phyloP scores from a whole-genome alignment of 2,113 vertebrate species.

The Hystrix brachyura region DNA sequence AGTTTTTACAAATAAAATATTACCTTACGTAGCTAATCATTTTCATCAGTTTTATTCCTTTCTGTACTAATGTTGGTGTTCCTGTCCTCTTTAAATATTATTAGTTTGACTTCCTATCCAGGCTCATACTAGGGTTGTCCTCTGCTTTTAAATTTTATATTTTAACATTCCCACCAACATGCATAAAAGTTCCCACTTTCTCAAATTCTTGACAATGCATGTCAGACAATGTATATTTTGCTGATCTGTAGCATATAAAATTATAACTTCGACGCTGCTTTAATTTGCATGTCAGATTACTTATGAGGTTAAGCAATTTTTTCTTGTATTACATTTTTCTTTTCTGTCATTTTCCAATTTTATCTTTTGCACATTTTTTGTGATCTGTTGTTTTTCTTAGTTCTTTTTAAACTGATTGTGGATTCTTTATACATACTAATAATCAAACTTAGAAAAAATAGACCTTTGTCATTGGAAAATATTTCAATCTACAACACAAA shows the following conservation, averaged over 20 bases:
- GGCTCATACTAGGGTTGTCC: neutral
- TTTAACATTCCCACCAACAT: neutral
- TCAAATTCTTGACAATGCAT: neutral
- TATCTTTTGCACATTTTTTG: constrained; percentile 34
- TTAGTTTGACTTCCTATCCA: neutral
- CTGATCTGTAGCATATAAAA: constrained; percentile 40
- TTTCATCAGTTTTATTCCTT: neutral
- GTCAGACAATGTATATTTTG: constrained; percentile 53
- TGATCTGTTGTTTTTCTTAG: neutral
- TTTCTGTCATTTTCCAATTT: constrained; percentile 48
- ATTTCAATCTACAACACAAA: neutral
- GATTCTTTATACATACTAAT: constrained; percentile 28
- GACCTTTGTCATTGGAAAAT: neutral
- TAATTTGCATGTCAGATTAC: constrained; percentile 66
- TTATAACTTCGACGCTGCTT: constrained; percentile 45
- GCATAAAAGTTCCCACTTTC: neutral
- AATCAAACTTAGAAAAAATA: neutral
- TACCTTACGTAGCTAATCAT: neutral
- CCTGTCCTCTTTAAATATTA: neutral
- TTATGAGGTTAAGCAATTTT: constrained; percentile 51
- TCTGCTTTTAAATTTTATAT: constrained; percentile 8
- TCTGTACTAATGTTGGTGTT: neutral
- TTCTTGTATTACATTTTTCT: constrained; percentile 45
- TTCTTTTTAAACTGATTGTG: neutral
- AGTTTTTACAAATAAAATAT: neutral